Conservation (phyloP, 2,113 vertebrate species). For the Oreocharis arfaki region DNA sequence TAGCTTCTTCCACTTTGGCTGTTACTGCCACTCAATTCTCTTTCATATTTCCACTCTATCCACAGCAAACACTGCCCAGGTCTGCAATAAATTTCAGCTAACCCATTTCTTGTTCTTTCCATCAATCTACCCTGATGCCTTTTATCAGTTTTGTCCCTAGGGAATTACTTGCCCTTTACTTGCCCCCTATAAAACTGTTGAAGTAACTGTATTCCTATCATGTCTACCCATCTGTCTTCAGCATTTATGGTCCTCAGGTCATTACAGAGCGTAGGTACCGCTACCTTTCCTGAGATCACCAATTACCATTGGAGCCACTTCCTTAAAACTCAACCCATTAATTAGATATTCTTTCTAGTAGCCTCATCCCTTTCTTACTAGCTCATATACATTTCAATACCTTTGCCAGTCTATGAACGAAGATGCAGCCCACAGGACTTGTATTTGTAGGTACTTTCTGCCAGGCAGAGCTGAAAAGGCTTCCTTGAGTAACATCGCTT, state of each 20-base stretch:
- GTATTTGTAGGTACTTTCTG: background rate
- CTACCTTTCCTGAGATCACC: background rate
- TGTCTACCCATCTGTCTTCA: conserved; percentile 22
- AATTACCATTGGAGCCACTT: background rate
- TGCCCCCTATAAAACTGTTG: conserved; percentile 34
- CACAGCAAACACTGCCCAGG: background rate
- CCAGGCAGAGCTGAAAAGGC: background rate
- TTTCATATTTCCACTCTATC: conserved; percentile 25
- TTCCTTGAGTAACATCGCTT: background rate
- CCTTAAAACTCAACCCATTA: background rate
- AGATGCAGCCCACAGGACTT: background rate
- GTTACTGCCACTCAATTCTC: conserved; percentile 8
- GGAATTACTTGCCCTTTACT: conserved; percentile 51
- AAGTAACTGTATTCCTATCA: conserved; percentile 46
- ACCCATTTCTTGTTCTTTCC: conserved; percentile 5
- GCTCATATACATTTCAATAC: background rate
- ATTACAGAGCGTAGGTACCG: background rate
- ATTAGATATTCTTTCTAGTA: background rate
- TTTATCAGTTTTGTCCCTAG: conserved; percentile 31
- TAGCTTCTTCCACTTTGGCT: background rate
- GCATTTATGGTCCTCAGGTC: background rate
- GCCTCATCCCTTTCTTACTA: background rate
- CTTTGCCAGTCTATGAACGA: background rate
- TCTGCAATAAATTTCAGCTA: conserved; percentile 42
- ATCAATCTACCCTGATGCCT: conserved; percentile 19